Percentiles rank a stretch among this genome's conserved stretches.
These are phyloP conservation scores for Pollenia angustigena DNA, from an alignment of 2,888 invertebrate species.

Conservation along the genomic window DNA sequence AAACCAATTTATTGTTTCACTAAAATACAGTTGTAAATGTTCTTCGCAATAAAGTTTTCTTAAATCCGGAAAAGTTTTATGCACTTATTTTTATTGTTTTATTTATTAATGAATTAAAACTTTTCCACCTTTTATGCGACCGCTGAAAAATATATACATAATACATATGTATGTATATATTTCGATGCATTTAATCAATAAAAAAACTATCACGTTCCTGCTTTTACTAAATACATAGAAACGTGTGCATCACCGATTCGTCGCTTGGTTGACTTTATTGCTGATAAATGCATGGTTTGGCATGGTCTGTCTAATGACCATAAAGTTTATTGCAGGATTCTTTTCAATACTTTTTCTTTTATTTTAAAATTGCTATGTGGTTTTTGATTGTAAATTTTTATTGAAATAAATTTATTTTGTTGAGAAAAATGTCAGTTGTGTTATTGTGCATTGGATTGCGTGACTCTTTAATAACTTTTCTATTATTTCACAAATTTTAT, in stretches of 20 bases:
- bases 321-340: constrained; percentile 55
- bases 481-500: constrained; percentile 43
- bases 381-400: constrained; percentile 64
- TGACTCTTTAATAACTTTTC: constrained; percentile 28
- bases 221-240: constrained; percentile 24
- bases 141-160: too few species aligned
- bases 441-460: not conserved
- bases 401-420: constrained; percentile 48
- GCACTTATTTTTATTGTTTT: too few species aligned
- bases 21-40: too few species aligned
- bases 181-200: not conserved
- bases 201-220: constrained; percentile 23
- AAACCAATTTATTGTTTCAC: too few species aligned
- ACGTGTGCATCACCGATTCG: constrained; percentile 37
- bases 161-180: too few species aligned
- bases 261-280: constrained; percentile 66
- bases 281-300: constrained; percentile 61
- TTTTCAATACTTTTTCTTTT: constrained; percentile 20
- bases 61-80: too few species aligned
- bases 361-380: constrained; percentile 61
- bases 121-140: too few species aligned
- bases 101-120: too few species aligned
- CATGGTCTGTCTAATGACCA: constrained; percentile 60
- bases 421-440: not conserved
- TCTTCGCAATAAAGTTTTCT: too few species aligned